Base-by-base conservation (phyloP, 2,797 vertebrate species). In the Labroides dimidiatus region DNA sequence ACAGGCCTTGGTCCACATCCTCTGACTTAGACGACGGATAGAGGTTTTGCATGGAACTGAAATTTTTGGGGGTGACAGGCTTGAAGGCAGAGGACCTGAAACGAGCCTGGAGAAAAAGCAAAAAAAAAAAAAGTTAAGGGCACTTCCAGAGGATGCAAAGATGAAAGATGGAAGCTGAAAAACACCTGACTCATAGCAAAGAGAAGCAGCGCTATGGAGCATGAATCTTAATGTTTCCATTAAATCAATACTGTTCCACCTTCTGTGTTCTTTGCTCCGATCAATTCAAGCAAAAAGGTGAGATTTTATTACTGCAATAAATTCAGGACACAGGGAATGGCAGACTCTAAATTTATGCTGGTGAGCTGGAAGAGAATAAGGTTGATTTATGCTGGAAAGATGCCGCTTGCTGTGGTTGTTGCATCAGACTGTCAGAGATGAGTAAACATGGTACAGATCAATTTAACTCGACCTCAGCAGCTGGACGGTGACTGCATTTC, bases 1-100 rank as follows among this genome's bases (percentile, higher is more conserved):
- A 96, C 39, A 97, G 60, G 23, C 92, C 65, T 0, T 95, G 94
- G 64, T 96, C 96, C 72, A 93, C 54, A 36, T 97, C 97, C 73
- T 99, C 96, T 4, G 91, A 93, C 83, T 96, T 96, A 75, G 96
- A 95, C 52, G 95, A 94, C 0, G 93, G 92, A 12, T 95, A 97
- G 68, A 99, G 93, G 79, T 97, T 95, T 83, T 98, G 98, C 96
- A 97, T 95, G 77, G 98, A 98, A 83, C 95, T 94, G 87, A 98
- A 96, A 83, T 95, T 96, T 85, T 97, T 97, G 12, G 96, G 95
- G 0, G 92, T 93, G 59, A 95, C 89, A 0, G 95, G 95, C 88
- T 97, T 98, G 89, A 99, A 99, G 48, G 97, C 96, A 0, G 97
- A 97, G 0, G 96, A 96, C 68, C 97, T 95, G 61, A 96, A 95